phyloP scores from a whole-genome alignment of 2,888 invertebrate genomes.

The Machimus rusticus region DNA sequence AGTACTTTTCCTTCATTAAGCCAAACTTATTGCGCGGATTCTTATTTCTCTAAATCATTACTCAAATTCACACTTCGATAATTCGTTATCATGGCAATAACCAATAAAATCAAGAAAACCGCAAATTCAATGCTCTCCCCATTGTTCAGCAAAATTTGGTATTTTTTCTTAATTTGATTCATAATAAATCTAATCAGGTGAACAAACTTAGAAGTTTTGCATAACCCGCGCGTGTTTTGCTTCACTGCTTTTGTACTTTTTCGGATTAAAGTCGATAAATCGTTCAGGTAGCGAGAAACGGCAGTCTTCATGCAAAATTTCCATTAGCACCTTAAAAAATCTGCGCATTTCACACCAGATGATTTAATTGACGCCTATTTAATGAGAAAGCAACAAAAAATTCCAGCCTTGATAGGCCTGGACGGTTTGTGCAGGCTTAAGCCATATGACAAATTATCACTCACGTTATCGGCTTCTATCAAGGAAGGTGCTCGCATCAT shows the following conservation, averaged over 20 bases:
- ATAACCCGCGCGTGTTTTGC: background rate
- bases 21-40: background rate
- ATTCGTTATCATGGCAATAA: background rate
- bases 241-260: background rate
- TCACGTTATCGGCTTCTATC: background rate
- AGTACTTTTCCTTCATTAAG: background rate
- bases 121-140: background rate
- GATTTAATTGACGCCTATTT: background rate
- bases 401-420: background rate
- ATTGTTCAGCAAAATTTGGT: background rate
- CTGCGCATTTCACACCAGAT: background rate
- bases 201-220: background rate
- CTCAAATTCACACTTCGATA: background rate
- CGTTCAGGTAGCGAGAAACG: background rate
- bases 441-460: background rate
- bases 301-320: background rate
- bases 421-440: background rate
- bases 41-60: background rate
- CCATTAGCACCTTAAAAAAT: background rate
- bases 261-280: background rate
- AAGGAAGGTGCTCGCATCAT: background rate
- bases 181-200: background rate
- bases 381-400: background rate
- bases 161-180: background rate
- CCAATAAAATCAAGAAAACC: background rate